These are phyloP conservation scores for Perizoma affinitatum DNA, from an alignment of 2,888 invertebrate species.

Conservation along the genomic window DNA sequence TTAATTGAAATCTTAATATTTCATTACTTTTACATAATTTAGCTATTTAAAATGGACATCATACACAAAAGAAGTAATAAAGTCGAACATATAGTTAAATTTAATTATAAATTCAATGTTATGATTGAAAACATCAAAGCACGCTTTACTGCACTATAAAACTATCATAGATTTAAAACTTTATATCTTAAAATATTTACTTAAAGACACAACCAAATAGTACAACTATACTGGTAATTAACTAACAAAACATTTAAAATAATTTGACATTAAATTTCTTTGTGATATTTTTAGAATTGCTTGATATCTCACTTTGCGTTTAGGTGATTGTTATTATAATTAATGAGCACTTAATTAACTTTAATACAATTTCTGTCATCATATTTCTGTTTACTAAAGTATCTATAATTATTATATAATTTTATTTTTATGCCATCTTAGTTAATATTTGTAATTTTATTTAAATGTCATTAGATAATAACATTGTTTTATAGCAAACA, in stretches of 20 bases:
- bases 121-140: constrained; percentile 51
- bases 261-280: constrained; percentile 72
- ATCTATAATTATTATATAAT: constrained; percentile 11
- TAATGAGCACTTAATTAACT: constrained; percentile 26
- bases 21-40: too few species aligned
- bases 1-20: too few species aligned
- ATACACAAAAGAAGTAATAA: background rate
- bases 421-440: constrained; percentile 14
- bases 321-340: constrained; percentile 23
- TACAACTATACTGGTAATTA: constrained; percentile 45
- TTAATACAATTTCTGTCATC: constrained; percentile 7
- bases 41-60: background rate
- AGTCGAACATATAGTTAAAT: background rate
- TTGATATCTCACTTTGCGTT: constrained; percentile 42
- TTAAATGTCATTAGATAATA: constrained; percentile 16
- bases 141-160: constrained; percentile 32
- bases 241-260: constrained; percentile 49
- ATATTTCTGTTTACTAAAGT: constrained; percentile 3
- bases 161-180: constrained; percentile 39
- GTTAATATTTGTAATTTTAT: constrained; percentile 3
- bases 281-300: constrained; percentile 64
- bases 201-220: constrained; percentile 60
- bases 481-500: constrained; percentile 20
- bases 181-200: constrained; percentile 42
- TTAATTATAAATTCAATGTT: background rate